Percentiles rank a stretch among this genome's conserved stretches.
These are phyloP conservation scores for Florisuga fusca DNA, from an alignment of 2,797 vertebrate species.

Conservation along the genomic window DNA sequence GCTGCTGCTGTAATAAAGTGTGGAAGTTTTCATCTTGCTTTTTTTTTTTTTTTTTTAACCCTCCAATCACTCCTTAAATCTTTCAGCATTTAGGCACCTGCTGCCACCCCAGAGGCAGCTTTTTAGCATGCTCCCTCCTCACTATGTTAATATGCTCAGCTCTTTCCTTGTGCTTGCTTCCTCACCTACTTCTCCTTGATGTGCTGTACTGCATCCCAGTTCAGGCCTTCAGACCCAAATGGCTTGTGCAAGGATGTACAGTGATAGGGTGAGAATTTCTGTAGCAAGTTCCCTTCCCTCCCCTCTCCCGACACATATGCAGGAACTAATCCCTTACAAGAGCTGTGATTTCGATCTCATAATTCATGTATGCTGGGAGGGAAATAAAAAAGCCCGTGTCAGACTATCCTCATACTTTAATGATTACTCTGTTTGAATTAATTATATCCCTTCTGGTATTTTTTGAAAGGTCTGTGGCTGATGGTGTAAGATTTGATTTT, in stretches of 20 bases:
- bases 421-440: slow-evolving; percentile 45
- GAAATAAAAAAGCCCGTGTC: not conserved
- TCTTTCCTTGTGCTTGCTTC: not conserved
- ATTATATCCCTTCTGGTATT: slow-evolving; percentile 15
- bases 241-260: not conserved
- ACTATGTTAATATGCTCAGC: not conserved
- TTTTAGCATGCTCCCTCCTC: not conserved
- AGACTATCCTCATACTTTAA: slow-evolving; percentile 9
- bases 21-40: not conserved
- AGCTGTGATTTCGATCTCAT: slow-evolving; percentile 20
- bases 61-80: not conserved
- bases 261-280: not conserved
- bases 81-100: not conserved
- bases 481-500: slow-evolving; percentile 35
- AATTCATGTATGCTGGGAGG: not conserved
- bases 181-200: not conserved
- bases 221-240: not conserved
- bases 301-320: not conserved
- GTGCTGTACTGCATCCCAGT: rapidly evolving
- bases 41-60: not conserved
- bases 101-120: not conserved
- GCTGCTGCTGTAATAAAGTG: not conserved
- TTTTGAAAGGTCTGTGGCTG: slow-evolving; percentile 14
- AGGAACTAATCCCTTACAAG: not conserved
- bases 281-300: not conserved